These are phyloP conservation scores for Poeciliopsis turrubarensis DNA, from an alignment of 2,113 vertebrate species.

Conservation along the genomic window DNA sequence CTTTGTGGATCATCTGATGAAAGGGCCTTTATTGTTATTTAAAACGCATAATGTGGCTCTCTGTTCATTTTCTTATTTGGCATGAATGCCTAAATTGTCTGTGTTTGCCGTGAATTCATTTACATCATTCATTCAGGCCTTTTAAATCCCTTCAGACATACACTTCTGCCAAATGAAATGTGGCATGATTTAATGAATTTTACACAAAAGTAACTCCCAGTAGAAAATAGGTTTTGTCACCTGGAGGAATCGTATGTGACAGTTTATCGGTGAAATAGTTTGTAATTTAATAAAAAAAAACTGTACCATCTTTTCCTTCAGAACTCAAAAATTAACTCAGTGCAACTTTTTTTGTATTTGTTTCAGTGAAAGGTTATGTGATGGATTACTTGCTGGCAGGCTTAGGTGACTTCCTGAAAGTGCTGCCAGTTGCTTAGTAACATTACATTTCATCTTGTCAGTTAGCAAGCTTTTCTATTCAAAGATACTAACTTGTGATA, in stretches of 20 bases:
- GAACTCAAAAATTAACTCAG: not conserved
- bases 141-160: constrained; percentile 1
- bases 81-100: constrained; percentile 1
- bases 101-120: not conserved
- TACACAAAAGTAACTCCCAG: not conserved
- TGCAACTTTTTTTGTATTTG: not conserved
- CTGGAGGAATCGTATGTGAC: constrained; percentile 5
- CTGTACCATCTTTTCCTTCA: no score
- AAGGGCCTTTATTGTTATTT: constrained; percentile 4
- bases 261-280: not conserved
- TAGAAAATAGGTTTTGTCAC: not conserved
- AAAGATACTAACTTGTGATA: not conserved
- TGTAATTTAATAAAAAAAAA: not conserved
- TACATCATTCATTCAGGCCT: not conserved
- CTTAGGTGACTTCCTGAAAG: not conserved
- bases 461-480: not conserved
- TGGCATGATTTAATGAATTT: not conserved
- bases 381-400: not conserved
- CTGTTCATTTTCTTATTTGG: not conserved
- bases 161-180: constrained; percentile 15
- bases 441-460: not conserved
- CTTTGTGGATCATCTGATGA: constrained; percentile 10
- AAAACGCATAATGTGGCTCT: constrained; percentile 1
- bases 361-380: not conserved
- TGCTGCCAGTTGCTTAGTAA: not conserved